Conservation (phyloP, 2,113 vertebrate genomes). For the Channa argus region DNA sequence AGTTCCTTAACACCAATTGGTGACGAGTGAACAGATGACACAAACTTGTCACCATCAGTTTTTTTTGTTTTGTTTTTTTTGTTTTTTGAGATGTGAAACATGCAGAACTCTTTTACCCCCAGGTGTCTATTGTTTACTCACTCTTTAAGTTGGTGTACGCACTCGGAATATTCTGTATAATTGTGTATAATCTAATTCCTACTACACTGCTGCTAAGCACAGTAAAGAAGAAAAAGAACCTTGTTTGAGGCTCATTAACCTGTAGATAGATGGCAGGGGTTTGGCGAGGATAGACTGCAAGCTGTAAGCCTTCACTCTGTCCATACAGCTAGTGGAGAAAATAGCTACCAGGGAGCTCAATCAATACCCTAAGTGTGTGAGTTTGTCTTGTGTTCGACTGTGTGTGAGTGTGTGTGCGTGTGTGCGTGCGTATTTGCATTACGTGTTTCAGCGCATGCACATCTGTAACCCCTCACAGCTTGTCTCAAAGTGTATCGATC, state of each 20-base stretch:
- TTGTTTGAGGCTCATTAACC: slow-evolving; percentile 68
- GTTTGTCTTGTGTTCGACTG: slow-evolving; percentile 4
- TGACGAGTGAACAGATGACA: no score
- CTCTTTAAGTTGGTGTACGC: no score
- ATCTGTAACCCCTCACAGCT: slow-evolving; percentile 17
- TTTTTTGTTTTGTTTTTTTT: no score
- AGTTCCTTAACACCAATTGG: no score
- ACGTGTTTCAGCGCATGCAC: slow-evolving; percentile 14
- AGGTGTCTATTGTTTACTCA: no score
- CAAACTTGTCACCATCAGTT: no score
- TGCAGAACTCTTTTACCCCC: no score
- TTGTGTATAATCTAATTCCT: slow-evolving; percentile 40
- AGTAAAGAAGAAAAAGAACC: slow-evolving; percentile 17
- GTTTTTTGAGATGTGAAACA: no score
- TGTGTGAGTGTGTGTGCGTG: slow-evolving; percentile 23
- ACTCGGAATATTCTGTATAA: slow-evolving; percentile 4
- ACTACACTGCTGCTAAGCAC: slow-evolving; percentile 23
- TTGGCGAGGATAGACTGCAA: slow-evolving; percentile 59
- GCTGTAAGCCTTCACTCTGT: slow-evolving; percentile 69
- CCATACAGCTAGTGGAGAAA: slow-evolving; percentile 52
- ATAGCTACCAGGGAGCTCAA: slow-evolving; percentile 65
- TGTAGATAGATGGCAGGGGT: slow-evolving; percentile 65
- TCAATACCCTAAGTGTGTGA: slow-evolving; percentile 68
- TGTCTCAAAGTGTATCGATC: slow-evolving; percentile 73
- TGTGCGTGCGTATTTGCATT: slow-evolving; percentile 4